Evolutionary conservation across 2,113 vertebrate genomes (phyloP).

Genomic region (Siniperca chuatsi): DNA sequence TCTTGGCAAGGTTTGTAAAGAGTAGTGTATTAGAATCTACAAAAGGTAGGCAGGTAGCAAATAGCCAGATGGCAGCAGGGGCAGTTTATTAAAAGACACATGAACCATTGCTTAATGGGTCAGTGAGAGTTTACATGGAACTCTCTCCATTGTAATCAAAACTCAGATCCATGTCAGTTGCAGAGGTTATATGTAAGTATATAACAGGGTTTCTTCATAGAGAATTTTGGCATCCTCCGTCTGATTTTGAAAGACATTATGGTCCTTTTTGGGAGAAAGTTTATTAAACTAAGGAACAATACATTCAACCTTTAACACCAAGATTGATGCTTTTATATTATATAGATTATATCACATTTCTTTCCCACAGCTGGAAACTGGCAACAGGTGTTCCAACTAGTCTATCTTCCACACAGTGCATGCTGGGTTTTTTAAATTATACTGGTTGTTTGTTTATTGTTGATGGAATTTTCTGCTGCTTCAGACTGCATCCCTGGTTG

Average conservation of each 20-base stretch:
- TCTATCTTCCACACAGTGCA: too few relatives aligned
- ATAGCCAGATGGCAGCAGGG: slow-evolving; percentile 5
- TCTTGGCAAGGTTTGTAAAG: slow-evolving; percentile 27
- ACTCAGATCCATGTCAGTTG: background rate
- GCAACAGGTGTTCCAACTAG: background rate
- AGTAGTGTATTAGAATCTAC: background rate
- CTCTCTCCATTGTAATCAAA: background rate
- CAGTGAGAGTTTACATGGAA: slow-evolving; percentile 23
- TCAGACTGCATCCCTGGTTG: background rate
- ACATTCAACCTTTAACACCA: background rate
- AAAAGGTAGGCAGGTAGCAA: slow-evolving; percentile 3
- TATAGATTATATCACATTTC: background rate
- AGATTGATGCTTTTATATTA: too few relatives aligned
- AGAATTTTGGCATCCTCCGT: background rate
- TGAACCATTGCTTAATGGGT: slow-evolving; percentile 25
- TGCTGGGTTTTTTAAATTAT: background rate
- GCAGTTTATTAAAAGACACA: slow-evolving; percentile 25
- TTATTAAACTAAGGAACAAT: background rate
- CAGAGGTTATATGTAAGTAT: background rate
- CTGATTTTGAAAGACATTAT: background rate
- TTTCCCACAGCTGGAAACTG: background rate
- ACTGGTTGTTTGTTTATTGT: background rate
- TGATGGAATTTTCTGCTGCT: slow-evolving; percentile 12
- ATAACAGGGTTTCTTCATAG: background rate
- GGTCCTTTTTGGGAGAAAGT: background rate